phyloP scores from a whole-genome alignment of 2,797 vertebrate species.

The Acridotheres tristis region DNA sequence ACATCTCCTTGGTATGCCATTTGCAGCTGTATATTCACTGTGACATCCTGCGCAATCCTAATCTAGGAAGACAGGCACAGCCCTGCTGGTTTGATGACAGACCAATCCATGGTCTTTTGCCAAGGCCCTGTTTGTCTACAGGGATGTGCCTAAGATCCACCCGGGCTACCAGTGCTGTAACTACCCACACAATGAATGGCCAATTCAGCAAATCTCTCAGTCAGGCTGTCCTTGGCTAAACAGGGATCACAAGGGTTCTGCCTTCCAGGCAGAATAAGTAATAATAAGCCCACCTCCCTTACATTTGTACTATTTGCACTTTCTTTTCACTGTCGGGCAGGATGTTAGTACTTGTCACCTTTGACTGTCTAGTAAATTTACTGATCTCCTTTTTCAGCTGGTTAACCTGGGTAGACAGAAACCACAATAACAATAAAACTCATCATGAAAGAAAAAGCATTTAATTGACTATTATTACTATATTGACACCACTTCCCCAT shows the following conservation, averaged over 20 bases:
- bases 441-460: background rate
- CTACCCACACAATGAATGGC: background rate
- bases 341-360: background rate
- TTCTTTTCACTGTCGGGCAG: background rate
- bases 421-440: background rate
- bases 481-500: background rate
- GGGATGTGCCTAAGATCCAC: background rate
- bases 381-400: background rate
- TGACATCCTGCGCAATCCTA: background rate
- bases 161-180: accelerated
- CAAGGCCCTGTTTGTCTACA: background rate
- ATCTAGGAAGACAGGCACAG: background rate
- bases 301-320: background rate
- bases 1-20: background rate
- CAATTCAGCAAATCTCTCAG: background rate
- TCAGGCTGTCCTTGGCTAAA: background rate
- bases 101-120: background rate
- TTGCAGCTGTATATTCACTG: accelerated
- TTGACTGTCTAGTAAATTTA: background rate
- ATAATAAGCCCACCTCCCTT: background rate
- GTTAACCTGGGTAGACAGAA: background rate
- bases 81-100: background rate
- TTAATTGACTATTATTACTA: background rate
- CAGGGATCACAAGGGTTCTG: background rate
- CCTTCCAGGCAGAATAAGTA: background rate